Base-by-base conservation (phyloP, 2,113 vertebrate species). In the Catharus minimus region DNA sequence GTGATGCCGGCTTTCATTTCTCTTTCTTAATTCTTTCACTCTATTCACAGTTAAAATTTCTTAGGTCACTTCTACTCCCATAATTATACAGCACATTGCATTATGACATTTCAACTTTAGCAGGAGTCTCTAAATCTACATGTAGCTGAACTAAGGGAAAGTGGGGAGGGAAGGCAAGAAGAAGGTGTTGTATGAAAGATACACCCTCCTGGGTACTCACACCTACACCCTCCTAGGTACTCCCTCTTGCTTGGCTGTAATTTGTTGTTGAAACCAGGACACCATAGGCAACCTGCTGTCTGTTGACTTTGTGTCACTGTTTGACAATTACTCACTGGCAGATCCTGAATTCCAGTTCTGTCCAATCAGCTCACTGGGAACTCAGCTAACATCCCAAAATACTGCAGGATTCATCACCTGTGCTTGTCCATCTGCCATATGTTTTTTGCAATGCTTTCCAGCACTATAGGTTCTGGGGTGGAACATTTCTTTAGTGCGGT, bases 391-490 rank as follows among this genome's bases (percentile, higher is more conserved):
- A 56, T 53, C 30, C 27, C 0, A 1, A 78, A 60, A n/a, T 9
- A 15, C 11, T 0, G 2, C 6, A 61, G 36, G 28, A 20, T 57
- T 41, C 38, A 30, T 21, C 12, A n/a, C 13, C 39, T 6, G 1
- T 10, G 26, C 32, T 10, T 0, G 0, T 82, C 24, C 22, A 53
- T 32, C 39, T 50, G 17, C 32, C 28, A 23, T 41, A 22, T 71
- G 15, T 11, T 41, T 86, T 61, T 84, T 43, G 7, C 32, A 65
- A 69, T 36, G 32, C 21, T 86, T 79, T 60, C 39, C 38, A 57
- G 21, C 0, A 0, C 27, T n/a, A 18, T 36, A 3, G 3, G 5
- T 61, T 39, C 28, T 38, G 22, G 38, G 3, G 15, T 41, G 16
- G 13, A 65, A 36, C 2, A 18, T 5, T 23, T 33, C 43, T 67